Base-by-base conservation (phyloP, 2,888 invertebrate genomes). In the Piscicola geometra region DNA sequence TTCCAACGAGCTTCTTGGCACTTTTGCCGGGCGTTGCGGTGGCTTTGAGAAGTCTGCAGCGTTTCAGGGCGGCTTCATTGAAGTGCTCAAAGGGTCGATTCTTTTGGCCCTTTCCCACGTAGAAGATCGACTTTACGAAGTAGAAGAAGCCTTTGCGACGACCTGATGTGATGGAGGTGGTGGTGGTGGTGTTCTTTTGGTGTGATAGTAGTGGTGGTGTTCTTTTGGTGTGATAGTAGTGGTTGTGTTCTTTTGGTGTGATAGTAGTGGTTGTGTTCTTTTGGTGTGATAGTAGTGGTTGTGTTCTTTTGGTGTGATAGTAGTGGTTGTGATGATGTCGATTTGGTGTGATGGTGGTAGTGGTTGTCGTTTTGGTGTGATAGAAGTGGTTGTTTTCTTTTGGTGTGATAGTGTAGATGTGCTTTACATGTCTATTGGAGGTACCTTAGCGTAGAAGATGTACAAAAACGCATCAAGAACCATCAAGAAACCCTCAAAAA, bases 101-200 rank as follows among this genome's bases (percentile, higher is more conserved):
- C 35, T 91, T 89, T 84, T 93, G 94, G 76, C 96, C 96, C 87
- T 95, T 96, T 0, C 98, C 98, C 36, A 99, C 90, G 84, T 99
- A 98, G 86, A 99, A 98, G 78, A 98, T 91, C 0, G 94, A 89
- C 70, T 90, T 88, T 1, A 97, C 86, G 84, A 98, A 98, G 0
- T 88, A 89, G 67, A 88, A 85, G 91, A 79, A 79, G 18, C 66
- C 78, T 25, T 76, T 79, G n/a, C 32, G 25, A 12, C 76, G 72
- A 71, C 73, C 79, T 15, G 41, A 41, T 41, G 41, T 41, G 5
- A 15, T 41, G 5, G 41, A 9, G 5, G 41, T 41, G 5, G 41
- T 41, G 5, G 41, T 41, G 5, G 41, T 41, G 41, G 41, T 41
- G n/a, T n/a, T n/a, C n/a, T n/a, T n/a, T n/a, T n/a, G n/a, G n/a